phyloP scores from a whole-genome alignment of 2,797 vertebrate species.

The Rousettus madagascariensis region DNA sequence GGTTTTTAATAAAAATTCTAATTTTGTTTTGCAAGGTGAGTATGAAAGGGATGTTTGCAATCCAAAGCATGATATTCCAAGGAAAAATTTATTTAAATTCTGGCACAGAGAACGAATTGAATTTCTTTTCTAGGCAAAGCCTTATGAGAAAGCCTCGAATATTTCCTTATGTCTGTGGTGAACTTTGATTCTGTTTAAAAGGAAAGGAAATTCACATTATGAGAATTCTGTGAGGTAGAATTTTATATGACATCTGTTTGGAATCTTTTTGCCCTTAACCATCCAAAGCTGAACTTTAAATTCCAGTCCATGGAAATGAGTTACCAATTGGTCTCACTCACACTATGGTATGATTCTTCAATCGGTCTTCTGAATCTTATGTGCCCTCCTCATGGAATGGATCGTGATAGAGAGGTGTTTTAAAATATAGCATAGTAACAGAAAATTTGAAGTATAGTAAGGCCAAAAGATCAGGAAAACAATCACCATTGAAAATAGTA shows the following conservation, averaged over 20 bases:
- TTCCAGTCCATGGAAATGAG: background rate
- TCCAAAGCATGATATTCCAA: background rate
- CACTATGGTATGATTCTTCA: background rate
- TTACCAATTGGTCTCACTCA: background rate
- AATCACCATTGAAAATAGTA: background rate
- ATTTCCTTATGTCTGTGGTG: background rate
- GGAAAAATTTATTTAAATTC: background rate
- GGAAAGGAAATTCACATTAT: background rate
- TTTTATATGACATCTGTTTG: background rate
- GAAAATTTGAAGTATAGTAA: background rate
- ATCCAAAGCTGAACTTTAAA: background rate
- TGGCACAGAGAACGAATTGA: background rate
- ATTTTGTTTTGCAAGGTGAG: background rate
- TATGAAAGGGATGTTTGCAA: background rate
- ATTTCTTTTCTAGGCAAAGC: background rate
- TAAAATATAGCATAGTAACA: background rate
- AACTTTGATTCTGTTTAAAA: slow-evolving; percentile 31
- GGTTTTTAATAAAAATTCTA: background rate
- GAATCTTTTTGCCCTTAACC: background rate
- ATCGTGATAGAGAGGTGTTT: background rate
- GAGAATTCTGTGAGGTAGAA: background rate
- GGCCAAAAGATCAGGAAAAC: background rate
- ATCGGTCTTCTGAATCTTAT: background rate
- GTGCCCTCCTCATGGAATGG: background rate
- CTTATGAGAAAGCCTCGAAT: background rate